Base-by-base conservation (phyloP, 2,797 vertebrate genomes). In the Carapus acus region DNA sequence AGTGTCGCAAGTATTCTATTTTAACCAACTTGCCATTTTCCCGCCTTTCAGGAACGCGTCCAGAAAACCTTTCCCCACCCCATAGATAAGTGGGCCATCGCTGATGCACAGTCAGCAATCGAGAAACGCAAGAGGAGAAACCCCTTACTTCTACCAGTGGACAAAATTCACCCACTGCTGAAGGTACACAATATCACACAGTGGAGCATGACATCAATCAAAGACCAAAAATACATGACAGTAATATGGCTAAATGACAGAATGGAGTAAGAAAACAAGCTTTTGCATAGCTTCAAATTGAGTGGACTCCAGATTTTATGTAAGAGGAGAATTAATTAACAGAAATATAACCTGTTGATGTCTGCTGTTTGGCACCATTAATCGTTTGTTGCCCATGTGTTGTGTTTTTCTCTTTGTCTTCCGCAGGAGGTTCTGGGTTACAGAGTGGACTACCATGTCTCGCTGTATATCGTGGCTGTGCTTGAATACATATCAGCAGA, bases 31-130 rank as follows among this genome's bases (percentile, higher is more conserved):
- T 12, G 16, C 13, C 16, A 6, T 58, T 8, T 43, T 56, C 24
- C 12, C 6, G 58, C 37, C 49, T 19, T 14, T 45, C 79, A 99
- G 96, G 96, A 99, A 62, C 89, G 96, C 0, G 94, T 99, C 62
- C 96, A 99, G 84, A 99, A 98, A 86, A 98, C 94, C 0, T 99
- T 99, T 69, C 96, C 96, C 42, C 92, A 98, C 76, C 96, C 95
- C 4, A 98, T 99, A 70, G 96, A 99, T 85, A 99, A 98, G 69
- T 99, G 96, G 96, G 96, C 96, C 0, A 99, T 98, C 4, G 89
- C 90, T 0, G 95, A 99, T 21, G 96, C 96, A 1, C 94, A 97
- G 71, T 90, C 92, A 14, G 96, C 96, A 3, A 98, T 96, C 47
- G 96, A 97, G 82, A 99, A 99, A 49, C 81, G 94, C 12, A 98